These are phyloP conservation scores for Proterorhinus semilunaris DNA, from an alignment of 2,113 vertebrate genomes.

Conservation along the genomic window DNA sequence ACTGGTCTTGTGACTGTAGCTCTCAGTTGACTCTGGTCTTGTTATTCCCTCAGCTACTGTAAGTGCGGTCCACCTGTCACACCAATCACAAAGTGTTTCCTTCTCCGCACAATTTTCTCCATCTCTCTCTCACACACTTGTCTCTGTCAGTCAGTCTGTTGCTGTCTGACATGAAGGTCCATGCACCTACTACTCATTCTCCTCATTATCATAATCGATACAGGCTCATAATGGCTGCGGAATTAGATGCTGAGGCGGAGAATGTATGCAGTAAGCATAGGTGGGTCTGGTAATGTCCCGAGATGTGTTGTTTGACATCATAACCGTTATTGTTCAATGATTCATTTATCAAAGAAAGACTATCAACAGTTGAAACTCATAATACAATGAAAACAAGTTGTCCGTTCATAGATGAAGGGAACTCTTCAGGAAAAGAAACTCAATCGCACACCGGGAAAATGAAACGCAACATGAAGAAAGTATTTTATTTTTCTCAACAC, in stretches of 20 bases:
- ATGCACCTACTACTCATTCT: conserved; percentile 55
- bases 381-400: too few species aligned
- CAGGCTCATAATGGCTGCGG: conserved; percentile 31
- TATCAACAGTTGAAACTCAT: too few species aligned
- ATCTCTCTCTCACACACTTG: conserved; percentile 29
- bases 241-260: conserved; percentile 31
- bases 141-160: conserved; percentile 55
- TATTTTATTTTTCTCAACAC: not conserved
- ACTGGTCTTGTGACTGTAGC: not conserved
- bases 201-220: conserved; percentile 69
- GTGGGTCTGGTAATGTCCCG: too few species aligned
- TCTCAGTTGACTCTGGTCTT: not conserved
- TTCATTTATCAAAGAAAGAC: too few species aligned
- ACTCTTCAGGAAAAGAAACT: too few species aligned
- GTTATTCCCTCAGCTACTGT: not conserved
- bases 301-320: not conserved
- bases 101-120: not conserved
- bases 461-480: too few species aligned
- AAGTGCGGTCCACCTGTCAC: not conserved
- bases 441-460: too few species aligned
- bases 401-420: too few species aligned
- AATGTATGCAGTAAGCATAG: not conserved
- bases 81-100: conserved; percentile 19
- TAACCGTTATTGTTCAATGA: not conserved
- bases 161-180: conserved; percentile 51